Evolutionary conservation across 2,113 vertebrate genomes (phyloP), one percentile per base, ranked within the genome.

Genomic region (Ammodytes marinus): DNA sequence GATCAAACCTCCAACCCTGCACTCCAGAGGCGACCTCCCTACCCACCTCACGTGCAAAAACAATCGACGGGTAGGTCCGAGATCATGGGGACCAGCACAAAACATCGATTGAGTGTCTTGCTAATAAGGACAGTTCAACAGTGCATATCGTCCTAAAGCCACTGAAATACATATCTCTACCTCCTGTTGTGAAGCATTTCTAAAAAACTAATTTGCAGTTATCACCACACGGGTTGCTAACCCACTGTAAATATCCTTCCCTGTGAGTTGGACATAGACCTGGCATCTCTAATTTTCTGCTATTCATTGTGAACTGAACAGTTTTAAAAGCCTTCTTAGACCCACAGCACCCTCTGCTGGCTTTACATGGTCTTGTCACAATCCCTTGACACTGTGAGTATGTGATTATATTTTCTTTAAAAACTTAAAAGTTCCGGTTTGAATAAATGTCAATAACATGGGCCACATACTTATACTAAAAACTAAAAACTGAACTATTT

Each of bases 321-420:
- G 1, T 65, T 67, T n/a, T 27, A 27, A 27, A 27, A 10, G 11
- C 15, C 14, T 55, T 9, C 14, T 11, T 80, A 35, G 54, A 72
- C 40, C 74, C 42, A 61, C 80, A 91, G 79, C 86, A 1, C 88
- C 89, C 68, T 77, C 91, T 92, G 82, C 83, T 93, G 92, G 84
- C 7, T 5, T 4, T 35, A 50, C 5, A 57, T 27, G 15, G 17
- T 5, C 8, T 27, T 47, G 42, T 17, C 8, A 11, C n/a, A 3
- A 10, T 17, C 14, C 4, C n/a, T 15, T 42, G 3, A 43, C 17
- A 1, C 6, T 37, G 40, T 40, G 13, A 13, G 9, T 9, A 4
- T 50, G 37, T 47, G 14, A n/a, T 43, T 9, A 9, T 12, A 19
- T 17, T 15, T 47, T 71, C 2, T 50, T 61, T 11, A 10, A 77